Conservation (phyloP, 2,797 vertebrate genomes). For the Channa striata region DNA sequence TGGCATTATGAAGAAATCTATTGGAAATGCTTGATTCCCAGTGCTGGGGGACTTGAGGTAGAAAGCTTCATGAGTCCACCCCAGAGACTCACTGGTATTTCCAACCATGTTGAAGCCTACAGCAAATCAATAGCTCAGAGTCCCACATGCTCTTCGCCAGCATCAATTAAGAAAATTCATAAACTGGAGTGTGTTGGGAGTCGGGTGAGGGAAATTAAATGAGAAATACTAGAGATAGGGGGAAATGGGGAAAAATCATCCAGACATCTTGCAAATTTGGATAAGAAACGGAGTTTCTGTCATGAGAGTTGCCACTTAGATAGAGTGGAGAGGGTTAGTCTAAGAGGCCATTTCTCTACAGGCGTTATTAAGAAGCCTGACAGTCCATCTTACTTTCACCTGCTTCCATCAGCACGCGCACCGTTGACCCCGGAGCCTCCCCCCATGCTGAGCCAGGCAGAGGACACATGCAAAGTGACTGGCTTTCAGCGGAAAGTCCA, state of each 20-base stretch:
- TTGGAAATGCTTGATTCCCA: slow-evolving; percentile 64
- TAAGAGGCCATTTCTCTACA: slow-evolving; percentile 55
- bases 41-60: slow-evolving; percentile 64
- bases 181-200: slow-evolving; percentile 71
- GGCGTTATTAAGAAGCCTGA: slow-evolving; percentile 74
- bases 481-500: slow-evolving; percentile 73
- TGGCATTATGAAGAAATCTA: slow-evolving; percentile 81
- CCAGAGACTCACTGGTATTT: slow-evolving; percentile 81
- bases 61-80: slow-evolving; percentile 72
- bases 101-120: slow-evolving; percentile 68
- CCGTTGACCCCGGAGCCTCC: slow-evolving; percentile 64
- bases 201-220: slow-evolving; percentile 30
- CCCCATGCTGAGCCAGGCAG: slow-evolving; percentile 72
- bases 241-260: slow-evolving; percentile 20
- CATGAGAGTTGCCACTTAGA: slow-evolving; percentile 32
- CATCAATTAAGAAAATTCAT: slow-evolving; percentile 84
- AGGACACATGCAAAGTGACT: slow-evolving; percentile 83
- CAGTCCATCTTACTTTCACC: slow-evolving; percentile 76
- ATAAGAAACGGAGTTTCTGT: slow-evolving; percentile 45
- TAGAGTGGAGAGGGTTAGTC: slow-evolving; percentile 36
- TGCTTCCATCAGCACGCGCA: slow-evolving; percentile 75
- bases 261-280: slow-evolving; percentile 56
- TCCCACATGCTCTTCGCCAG: slow-evolving; percentile 71
- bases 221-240: slow-evolving; percentile 27
- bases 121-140: slow-evolving; percentile 81